phyloP scores from a whole-genome alignment of 2,113 vertebrate species.

The Psittacula cyanocephala region DNA sequence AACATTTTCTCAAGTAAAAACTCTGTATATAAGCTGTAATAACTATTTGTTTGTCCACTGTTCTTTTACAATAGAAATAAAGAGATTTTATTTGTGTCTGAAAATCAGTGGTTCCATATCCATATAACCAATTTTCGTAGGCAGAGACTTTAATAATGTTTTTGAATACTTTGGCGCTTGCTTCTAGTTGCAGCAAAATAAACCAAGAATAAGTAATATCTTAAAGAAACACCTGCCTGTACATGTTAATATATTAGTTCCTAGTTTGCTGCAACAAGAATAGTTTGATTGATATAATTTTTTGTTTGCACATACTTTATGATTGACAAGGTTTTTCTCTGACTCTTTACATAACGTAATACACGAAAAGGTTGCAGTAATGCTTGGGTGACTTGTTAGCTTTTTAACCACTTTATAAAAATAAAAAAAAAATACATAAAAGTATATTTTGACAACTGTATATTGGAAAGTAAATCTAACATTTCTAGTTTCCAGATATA shows the following conservation, averaged over 20 bases:
- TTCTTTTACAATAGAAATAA: not conserved
- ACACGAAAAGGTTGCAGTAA: not conserved
- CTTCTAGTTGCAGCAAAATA: not conserved
- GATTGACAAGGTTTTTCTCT: not conserved
- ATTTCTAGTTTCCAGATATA: not conserved
- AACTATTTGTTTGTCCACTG: not conserved
- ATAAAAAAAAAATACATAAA: not conserved
- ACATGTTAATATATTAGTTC: not conserved
- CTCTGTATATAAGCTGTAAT: not conserved
- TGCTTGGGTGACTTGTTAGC: not conserved
- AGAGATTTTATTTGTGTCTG: not conserved
- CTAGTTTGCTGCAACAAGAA: not conserved
- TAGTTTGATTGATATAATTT: not conserved
- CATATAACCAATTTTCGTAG: not conserved
- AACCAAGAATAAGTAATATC: not conserved
- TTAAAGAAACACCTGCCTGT: not conserved
- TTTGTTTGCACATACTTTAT: not conserved
- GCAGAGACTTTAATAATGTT: not conserved
- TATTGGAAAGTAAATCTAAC: not conserved
- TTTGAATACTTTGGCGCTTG: not conserved
- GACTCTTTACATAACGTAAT: not conserved
- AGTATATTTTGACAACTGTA: not conserved
- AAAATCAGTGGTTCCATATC: not conserved
- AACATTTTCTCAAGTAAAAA: not conserved
- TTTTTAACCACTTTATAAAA: not conserved